Evolutionary conservation across 2,888 invertebrate genomes (phyloP).

Genomic region (Eupelmus urozonus): DNA sequence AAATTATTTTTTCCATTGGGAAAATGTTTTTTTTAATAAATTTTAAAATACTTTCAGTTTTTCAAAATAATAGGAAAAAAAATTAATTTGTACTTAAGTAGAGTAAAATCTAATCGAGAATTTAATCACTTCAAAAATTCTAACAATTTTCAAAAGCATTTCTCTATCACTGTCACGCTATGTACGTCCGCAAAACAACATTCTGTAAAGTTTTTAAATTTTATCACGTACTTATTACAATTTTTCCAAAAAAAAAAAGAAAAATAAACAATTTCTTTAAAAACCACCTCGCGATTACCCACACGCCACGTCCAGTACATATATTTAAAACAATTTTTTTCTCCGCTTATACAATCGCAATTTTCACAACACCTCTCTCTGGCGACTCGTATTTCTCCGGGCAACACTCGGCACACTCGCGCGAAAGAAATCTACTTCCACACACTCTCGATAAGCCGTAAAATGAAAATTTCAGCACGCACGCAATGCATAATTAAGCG

Average conservation of each 20-base stretch:
- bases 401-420: background rate
- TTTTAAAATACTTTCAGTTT: no score
- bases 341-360: background rate
- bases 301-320: background rate
- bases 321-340: background rate
- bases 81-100: no score
- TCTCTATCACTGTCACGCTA: no score
- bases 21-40: no score
- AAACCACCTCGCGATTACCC: background rate
- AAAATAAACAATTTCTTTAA: background rate
- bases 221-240: background rate
- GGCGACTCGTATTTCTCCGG: background rate
- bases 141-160: no score
- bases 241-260: no score
- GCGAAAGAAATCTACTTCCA: background rate
- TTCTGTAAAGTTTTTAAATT: background rate
- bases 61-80: no score
- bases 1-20: no score
- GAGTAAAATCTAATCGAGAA: no score
- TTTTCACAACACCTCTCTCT: slow-evolving; percentile 21
- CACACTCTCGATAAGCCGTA: background rate
- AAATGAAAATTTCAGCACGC: slow-evolving; percentile 38
- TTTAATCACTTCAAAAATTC: no score
- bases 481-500: slow-evolving; percentile 2
- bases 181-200: no score